Conservation (phyloP, 64 coral and sea anemone genomes). For the Hydrozoanthus tunicans region DNA sequence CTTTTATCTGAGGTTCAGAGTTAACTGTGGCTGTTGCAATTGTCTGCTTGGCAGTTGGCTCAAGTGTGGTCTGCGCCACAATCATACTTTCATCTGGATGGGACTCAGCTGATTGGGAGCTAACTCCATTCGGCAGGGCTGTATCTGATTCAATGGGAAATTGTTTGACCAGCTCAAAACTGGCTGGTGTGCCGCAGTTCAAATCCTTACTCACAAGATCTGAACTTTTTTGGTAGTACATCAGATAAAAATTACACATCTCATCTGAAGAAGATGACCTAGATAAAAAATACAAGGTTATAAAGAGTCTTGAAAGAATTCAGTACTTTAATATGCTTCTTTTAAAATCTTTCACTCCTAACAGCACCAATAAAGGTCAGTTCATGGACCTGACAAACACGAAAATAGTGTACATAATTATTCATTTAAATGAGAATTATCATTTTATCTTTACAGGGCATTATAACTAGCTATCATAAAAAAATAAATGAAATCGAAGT, state of each 20-base stretch:
- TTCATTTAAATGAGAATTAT: no score
- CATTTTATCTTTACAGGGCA: no score
- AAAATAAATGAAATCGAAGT: background rate
- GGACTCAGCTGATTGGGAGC: background rate
- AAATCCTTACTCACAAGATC: background rate
- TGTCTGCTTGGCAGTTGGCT: background rate
- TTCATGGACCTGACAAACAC: no score
- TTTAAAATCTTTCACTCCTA: no score
- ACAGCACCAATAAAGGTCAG: no score
- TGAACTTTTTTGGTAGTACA: constrained; percentile 64
- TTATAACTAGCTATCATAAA: no score
- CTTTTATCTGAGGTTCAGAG: background rate
- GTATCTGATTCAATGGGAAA: constrained; percentile 17
- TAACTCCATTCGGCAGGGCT: constrained; percentile 13
- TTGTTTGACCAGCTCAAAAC: background rate
- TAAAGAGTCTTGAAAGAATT: background rate
- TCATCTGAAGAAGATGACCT: constrained; percentile 52
- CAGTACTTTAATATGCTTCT: no score
- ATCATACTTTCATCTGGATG: background rate
- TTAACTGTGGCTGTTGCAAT: background rate
- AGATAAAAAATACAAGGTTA: background rate
- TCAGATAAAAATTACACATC: constrained; percentile 82
- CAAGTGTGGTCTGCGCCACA: background rate
- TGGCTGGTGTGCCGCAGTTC: constrained; percentile 9
- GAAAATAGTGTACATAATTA: no score